Evolutionary conservation across 2,797 vertebrate genomes (phyloP).

Genomic region (Catamblyrhynchus diadema): DNA sequence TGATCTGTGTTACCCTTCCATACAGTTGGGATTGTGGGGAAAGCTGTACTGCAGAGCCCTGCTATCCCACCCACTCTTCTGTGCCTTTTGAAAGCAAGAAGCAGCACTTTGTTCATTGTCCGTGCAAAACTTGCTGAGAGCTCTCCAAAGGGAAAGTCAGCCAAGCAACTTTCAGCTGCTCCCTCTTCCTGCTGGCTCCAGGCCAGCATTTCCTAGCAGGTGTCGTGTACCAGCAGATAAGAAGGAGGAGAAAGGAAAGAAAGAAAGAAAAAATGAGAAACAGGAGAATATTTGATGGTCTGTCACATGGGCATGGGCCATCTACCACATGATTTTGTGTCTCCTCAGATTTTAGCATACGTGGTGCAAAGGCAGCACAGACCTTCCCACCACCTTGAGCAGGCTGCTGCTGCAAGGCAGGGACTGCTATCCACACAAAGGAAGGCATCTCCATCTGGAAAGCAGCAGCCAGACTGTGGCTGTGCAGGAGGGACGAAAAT

Average conservation of each 20-base stretch:
- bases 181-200: constrained; percentile 48
- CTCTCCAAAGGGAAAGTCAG: constrained; percentile 67
- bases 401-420: neutral
- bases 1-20: constrained; percentile 4
- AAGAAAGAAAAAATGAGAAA: neutral
- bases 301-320: neutral
- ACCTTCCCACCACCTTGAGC: fast-evolving
- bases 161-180: constrained; percentile 73
- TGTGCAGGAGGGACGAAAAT: neutral
- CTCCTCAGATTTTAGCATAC: neutral
- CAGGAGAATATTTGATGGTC: neutral
- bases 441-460: neutral
- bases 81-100: constrained; percentile 59
- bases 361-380: fast-evolving
- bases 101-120: constrained; percentile 70
- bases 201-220: constrained; percentile 74
- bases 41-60: neutral
- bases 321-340: neutral
- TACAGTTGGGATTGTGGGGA: constrained; percentile 37
- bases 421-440: neutral
- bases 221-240: constrained; percentile 76
- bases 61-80: neutral
- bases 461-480: neutral
- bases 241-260: constrained; percentile 32
- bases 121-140: constrained; percentile 42